Base-by-base conservation (phyloP, 2,797 vertebrate species). In the Passerculus sandwichensis region DNA sequence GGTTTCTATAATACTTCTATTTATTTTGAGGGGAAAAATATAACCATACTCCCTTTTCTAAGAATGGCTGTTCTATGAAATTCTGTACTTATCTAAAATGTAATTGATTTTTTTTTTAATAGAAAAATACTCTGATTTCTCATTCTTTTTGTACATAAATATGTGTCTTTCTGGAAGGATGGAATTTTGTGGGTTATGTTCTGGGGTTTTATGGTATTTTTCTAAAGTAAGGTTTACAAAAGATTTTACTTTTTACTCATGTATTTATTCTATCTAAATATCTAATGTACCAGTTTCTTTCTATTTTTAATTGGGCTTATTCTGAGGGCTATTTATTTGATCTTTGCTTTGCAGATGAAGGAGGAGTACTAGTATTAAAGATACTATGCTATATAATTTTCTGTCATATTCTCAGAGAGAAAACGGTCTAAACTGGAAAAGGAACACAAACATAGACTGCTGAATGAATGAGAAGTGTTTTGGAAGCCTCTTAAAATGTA, bases 251-350 rank as follows among this genome's bases (percentile, higher is more conserved):
- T 93, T 85, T 60, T 51, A 42, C 9, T 38, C 61, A 3, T 45
- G 2, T 66, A 69, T 91, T 92, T 92, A 74, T 48, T 92, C 36
- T 17, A 7, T 69, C 30, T 61, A 72, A 92, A 92, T 47, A 80
- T 23, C 9, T 25, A 83, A 61, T 25, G 2, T 22, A 45, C 34
- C 23, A 17, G 3, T 3, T 64, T 74, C 23, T 82, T 88, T 85
- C 34, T 71, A 0, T 69, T 54, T 91, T 85, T 88, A 79, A 71
- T 42, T 72, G 5, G 60, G 40, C 40, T 67, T 78, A 65, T 92
- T 96, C 78, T 92, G 45, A 85, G 42, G 60, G 45, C 29, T 70
- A 66, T 91, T 80, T 94, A 45, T 80, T 92, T 86, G 65, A 38
- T 38, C 36, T 38, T 38, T 38, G 30, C 26, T 88, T 89, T 93